These are phyloP conservation scores for Nyctereutes procyonoides DNA, from an alignment of 2,113 vertebrate species.

Conservation along the genomic window DNA sequence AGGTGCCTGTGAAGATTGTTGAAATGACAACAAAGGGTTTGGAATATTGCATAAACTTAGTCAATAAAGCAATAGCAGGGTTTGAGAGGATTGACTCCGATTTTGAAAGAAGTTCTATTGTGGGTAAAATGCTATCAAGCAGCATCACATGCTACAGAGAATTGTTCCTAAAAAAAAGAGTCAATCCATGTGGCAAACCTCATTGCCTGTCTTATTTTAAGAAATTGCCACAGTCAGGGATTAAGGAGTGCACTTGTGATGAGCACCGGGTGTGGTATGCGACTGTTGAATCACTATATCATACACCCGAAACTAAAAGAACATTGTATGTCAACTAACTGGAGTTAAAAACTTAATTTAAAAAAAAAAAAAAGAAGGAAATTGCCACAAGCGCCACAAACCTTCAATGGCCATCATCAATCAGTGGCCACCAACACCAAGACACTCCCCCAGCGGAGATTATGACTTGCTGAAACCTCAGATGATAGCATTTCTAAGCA, in stretches of 20 bases:
- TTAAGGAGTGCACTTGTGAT: background rate
- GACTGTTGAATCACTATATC: background rate
- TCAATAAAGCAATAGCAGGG: background rate
- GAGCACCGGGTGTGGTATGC: background rate
- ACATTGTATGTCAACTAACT: background rate
- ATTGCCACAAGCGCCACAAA: background rate
- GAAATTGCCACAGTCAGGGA: background rate
- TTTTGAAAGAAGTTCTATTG: background rate
- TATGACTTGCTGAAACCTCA: background rate
- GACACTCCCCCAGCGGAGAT: background rate
- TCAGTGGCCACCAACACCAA: background rate
- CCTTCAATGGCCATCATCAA: background rate
- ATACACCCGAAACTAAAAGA: background rate
- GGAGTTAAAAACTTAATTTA: background rate
- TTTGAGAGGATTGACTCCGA: background rate
- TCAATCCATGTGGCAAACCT: background rate
- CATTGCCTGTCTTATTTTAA: background rate
- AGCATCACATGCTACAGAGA: background rate
- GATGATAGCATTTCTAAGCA: background rate
- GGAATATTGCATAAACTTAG: background rate
- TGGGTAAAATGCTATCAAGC: background rate
- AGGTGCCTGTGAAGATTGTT: background rate
- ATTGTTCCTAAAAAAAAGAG: background rate
- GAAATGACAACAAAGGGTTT: background rate
- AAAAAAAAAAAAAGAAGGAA: background rate